A percentile compares a stretch with the other conserved stretches of the same genome.
Conservation (phyloP, 2,797 vertebrate species). For the Pangasius sanitwongsei region DNA sequence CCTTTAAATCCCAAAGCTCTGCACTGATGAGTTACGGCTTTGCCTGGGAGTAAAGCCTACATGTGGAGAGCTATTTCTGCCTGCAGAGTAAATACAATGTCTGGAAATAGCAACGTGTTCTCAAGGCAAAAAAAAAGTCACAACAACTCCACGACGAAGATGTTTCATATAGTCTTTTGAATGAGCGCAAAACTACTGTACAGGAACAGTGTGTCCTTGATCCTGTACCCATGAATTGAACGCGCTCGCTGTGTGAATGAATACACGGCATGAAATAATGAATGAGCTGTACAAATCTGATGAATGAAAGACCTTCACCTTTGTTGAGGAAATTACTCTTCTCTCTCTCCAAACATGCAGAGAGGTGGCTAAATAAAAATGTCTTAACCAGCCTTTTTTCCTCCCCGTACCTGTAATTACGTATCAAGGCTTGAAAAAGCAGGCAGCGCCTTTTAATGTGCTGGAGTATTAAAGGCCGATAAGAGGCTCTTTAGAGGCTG, state of each 20-base stretch:
- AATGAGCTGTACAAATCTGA: slow-evolving; percentile 35
- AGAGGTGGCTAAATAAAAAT: slow-evolving; percentile 11
- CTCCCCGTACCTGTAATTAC: slow-evolving; percentile 51
- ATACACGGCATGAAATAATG: slow-evolving; percentile 27
- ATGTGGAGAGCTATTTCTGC: slow-evolving; percentile 45
- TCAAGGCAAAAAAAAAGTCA: slow-evolving; percentile 31
- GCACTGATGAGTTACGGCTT: background rate
- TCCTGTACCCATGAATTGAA: slow-evolving; percentile 11
- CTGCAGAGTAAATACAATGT: slow-evolving; percentile 37
- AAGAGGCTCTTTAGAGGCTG: slow-evolving; percentile 61
- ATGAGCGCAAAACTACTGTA: background rate
- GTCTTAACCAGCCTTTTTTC: slow-evolving; percentile 33
- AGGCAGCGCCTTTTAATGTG: slow-evolving; percentile 53
- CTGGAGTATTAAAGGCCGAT: slow-evolving; percentile 49
- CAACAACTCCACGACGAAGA: slow-evolving; percentile 7
- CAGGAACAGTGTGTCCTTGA: slow-evolving; percentile 30
- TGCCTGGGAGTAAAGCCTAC: slow-evolving; percentile 32
- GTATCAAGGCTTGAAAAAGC: slow-evolving; percentile 48
- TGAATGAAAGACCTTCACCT: slow-evolving; percentile 47
- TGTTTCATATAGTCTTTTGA: slow-evolving; percentile 3
- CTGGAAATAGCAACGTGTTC: slow-evolving; percentile 51
- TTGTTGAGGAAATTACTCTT: slow-evolving; percentile 11
- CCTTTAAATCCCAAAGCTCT: slow-evolving; percentile 16
- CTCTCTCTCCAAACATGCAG: slow-evolving; percentile 12
- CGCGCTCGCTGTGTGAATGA: slow-evolving; percentile 13